A percentile compares a stretch with the other conserved stretches of the same genome.
Evolutionary conservation across 2,888 invertebrate species (phyloP).

Genomic region (Drosophila borborema): DNA sequence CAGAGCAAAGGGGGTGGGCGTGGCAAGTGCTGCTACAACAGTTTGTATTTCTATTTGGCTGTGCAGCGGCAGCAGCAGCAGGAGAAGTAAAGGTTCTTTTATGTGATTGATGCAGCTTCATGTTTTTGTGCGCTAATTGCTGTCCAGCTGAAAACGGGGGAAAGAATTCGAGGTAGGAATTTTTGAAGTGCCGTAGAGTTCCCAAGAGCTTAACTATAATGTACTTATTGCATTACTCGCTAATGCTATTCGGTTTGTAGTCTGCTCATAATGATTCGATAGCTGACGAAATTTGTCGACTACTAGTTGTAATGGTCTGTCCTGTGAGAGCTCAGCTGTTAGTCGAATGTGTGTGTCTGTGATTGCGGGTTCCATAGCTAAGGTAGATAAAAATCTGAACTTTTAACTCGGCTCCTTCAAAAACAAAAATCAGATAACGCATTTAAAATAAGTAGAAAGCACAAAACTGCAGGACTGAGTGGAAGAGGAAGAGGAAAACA

Average conservation of each 20-base stretch:
- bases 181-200: neutral
- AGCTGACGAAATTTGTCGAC: conserved; percentile 18
- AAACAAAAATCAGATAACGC: conserved; percentile 69
- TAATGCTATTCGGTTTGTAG: conserved; percentile 55
- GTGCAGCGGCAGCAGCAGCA: conserved; percentile 16
- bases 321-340: neutral
- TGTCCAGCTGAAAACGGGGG: conserved; percentile 1
- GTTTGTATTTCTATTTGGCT: conserved; percentile 21
- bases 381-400: conserved; percentile 65
- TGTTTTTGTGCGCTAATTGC: conserved; percentile 75
- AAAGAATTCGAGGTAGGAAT: neutral
- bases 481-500: conserved; percentile 55
- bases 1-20: conserved; percentile 6
- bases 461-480: conserved; percentile 76
- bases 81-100: conserved; percentile 28
- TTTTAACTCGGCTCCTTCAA: conserved; percentile 58
- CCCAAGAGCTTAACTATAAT: conserved; percentile 39
- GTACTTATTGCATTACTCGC: conserved; percentile 67
- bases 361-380: neutral
- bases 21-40: conserved; percentile 45
- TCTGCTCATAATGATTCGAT: conserved; percentile 58
- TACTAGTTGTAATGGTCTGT: neutral
- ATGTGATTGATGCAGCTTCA: conserved; percentile 64
- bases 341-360: conserved; percentile 3
- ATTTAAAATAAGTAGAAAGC: conserved; percentile 76